Conservation (phyloP, 2,113 vertebrate genomes). For the Sander vitreus region DNA sequence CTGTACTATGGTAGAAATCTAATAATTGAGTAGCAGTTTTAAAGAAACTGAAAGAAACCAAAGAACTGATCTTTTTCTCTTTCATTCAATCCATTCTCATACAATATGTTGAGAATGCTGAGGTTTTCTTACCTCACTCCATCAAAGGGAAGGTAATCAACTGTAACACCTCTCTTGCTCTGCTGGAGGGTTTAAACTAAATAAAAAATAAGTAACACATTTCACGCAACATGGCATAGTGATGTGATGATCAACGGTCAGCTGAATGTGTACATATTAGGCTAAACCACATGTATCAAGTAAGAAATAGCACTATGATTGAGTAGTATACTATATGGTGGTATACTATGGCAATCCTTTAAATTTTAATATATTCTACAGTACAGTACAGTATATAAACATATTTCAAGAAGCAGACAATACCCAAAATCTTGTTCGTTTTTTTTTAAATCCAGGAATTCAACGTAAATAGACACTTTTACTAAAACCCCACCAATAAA, state of each 20-base stretch:
- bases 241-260: not conserved
- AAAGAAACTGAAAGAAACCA: no score
- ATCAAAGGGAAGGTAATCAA: not conserved
- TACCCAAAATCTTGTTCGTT: no score
- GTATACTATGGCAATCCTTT: not conserved
- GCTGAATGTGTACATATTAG: not conserved
- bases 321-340: not conserved
- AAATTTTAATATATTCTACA: not conserved
- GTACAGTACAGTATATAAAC: not conserved
- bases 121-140: not conserved
- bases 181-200: conserved; percentile 1
- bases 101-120: not conserved
- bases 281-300: not conserved
- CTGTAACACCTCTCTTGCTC: not conserved
- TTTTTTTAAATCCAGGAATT: not conserved
- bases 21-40: conserved; percentile 45
- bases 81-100: conserved; percentile 14
- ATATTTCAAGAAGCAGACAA: not conserved
- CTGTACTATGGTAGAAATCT: conserved; percentile 28
- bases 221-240: not conserved
- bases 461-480: not conserved
- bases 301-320: not conserved
- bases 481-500: not conserved
- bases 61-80: conserved; percentile 24
- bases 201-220: not conserved